These are phyloP conservation scores for Oreochromis niloticus DNA, from an alignment of 2,113 vertebrate species.

Conservation along the genomic window DNA sequence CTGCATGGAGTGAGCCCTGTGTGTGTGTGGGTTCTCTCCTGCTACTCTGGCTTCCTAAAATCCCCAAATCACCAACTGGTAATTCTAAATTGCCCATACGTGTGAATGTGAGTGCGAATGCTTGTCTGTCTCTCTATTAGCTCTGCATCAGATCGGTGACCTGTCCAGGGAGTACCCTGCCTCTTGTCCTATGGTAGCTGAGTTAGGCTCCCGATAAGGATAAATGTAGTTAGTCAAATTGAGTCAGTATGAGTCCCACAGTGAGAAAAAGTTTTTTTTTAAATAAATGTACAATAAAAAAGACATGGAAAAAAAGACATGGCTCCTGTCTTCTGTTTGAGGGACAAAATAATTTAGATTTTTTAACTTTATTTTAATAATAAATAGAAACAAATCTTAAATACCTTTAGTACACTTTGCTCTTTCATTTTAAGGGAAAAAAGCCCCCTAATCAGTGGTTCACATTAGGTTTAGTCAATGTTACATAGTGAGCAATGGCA, in stretches of 20 bases:
- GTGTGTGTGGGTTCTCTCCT: not conserved
- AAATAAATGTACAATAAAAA: not conserved
- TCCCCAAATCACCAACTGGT: not conserved
- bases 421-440: not conserved
- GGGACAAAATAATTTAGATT: accelerated
- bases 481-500: accelerated
- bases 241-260: not conserved
- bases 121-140: not conserved
- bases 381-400: not conserved
- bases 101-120: not conserved
- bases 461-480: not conserved
- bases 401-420: not conserved
- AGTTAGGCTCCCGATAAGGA: accelerated
- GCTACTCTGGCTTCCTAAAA: not conserved
- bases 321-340: accelerated
- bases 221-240: not conserved
- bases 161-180: not conserved
- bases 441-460: not conserved
- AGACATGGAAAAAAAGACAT: not conserved
- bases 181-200: not conserved
- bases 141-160: not conserved
- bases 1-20: not conserved
- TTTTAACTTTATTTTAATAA: not conserved
- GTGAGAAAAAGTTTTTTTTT: not conserved
- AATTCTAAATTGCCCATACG: not conserved